These are phyloP conservation scores for Megamerina dolium DNA, from an alignment of 2,888 invertebrate species.

Conservation along the genomic window DNA sequence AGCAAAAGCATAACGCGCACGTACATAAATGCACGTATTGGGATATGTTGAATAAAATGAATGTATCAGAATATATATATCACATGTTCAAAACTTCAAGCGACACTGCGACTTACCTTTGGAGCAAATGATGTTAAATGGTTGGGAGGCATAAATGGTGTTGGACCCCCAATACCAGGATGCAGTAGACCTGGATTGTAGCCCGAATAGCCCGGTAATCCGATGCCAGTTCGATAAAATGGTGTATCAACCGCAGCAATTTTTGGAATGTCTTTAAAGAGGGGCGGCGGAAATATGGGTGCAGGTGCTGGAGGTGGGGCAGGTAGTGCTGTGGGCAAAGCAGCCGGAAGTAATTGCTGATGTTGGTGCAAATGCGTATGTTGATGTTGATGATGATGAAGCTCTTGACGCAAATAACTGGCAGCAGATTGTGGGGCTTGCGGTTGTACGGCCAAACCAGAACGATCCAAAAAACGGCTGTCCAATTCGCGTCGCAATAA, in stretches of 20 bases:
- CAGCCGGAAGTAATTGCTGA: conserved; percentile 66
- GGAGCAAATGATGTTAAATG: conserved; percentile 82
- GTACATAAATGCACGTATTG: no score
- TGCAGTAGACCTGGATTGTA: conserved; percentile 69
- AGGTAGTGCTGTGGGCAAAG: conserved; percentile 47
- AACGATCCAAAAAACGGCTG: conserved; percentile 82
- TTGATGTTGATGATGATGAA: conserved; percentile 91
- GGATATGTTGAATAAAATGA: conserved; percentile 9
- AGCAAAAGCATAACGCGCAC: conserved; percentile 8
- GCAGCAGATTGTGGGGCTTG: conserved; percentile 25
- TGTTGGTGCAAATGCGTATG: conserved; percentile 88
- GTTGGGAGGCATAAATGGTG: conserved; percentile 84
- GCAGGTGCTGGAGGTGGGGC: conserved; percentile 54
- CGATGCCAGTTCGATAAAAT: conserved; percentile 64
- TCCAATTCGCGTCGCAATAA: conserved; percentile 83
- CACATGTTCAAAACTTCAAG: background rate
- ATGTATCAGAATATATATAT: no score
- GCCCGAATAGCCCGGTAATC: conserved; percentile 72
- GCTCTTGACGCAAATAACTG: conserved; percentile 72
- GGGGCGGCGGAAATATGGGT: conserved; percentile 55
- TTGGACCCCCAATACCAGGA: conserved; percentile 68
- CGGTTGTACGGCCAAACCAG: conserved; percentile 57
- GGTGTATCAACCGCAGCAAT: conserved; percentile 71
- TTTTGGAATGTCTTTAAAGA: conserved; percentile 87
- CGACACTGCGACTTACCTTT: conserved; percentile 59